Evolutionary conservation across 1,140 invertebrate genomes (phyloP).

Genomic region (Eufriesea mexicana): DNA sequence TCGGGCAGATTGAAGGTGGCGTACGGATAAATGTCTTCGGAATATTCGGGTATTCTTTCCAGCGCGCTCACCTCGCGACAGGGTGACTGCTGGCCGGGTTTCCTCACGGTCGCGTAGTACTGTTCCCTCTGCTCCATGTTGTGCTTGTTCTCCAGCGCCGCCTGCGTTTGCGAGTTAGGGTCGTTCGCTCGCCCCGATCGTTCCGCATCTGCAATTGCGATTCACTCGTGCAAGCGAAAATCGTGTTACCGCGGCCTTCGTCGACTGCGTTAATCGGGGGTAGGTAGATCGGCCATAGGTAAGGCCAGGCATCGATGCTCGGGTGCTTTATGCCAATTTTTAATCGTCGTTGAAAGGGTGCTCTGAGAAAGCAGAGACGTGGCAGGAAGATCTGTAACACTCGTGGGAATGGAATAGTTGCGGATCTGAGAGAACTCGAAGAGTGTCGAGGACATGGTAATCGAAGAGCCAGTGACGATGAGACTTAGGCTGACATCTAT

Average conservation of each 20-base stretch:
- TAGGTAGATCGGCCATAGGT: neutral
- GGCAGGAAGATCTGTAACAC: too few species aligned
- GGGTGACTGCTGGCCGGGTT: conserved; percentile 82
- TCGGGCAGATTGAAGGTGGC: conserved; percentile 85
- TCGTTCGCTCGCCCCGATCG: conserved; percentile 73
- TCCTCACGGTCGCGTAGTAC: conserved; percentile 84
- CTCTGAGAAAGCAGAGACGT: too few species aligned
- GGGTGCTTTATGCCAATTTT: too few species aligned
- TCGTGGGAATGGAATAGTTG: too few species aligned
- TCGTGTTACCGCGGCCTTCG: too few species aligned
- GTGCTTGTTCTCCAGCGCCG: conserved; percentile 81
- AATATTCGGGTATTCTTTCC: conserved; percentile 85
- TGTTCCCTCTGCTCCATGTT: conserved; percentile 83
- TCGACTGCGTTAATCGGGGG: neutral
- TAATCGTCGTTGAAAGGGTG: too few species aligned
- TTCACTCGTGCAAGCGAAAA: neutral
- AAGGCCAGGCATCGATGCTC: too few species aligned
- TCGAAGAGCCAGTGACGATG: too few species aligned
- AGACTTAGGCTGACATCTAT: too few species aligned
- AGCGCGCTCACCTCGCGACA: conserved; percentile 81
- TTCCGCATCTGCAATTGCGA: conserved; percentile 68
- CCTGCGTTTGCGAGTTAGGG: conserved; percentile 77
- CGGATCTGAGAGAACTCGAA: too few species aligned
- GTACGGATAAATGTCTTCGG: conserved; percentile 86
- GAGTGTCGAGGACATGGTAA: too few species aligned